Base-by-base conservation (phyloP, 1,140 invertebrate genomes). In the Meloidogyne floridensis region DNA sequence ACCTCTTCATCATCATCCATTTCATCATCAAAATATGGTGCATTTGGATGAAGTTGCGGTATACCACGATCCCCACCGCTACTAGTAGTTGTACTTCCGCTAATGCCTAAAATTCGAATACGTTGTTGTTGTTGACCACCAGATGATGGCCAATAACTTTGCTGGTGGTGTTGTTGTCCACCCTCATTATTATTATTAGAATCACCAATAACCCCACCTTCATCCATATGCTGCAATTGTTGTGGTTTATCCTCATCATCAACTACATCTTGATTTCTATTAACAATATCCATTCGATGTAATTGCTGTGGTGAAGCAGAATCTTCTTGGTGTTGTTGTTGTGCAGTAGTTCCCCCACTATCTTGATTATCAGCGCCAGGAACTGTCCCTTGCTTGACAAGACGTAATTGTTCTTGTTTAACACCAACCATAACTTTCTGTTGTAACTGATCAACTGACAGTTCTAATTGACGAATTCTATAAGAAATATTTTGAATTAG, bases 391-490 rank as follows among this genome's bases (percentile, higher is more conserved):
- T 84, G 15, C 81, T 84, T 83, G 15, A 83, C 69, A 15, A 77
- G 42, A 13, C 80, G 70, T 72, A 83, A 69, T 69, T 83, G 82
- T 42, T 75, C 69, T 53, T 77, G 70, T 42, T 83, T 83, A 42
- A 75, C 69, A 9, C 81, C 42, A 18, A 70, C 42, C 82, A 83
- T 73, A 10, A 83, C 18, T 69, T 83, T 83, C n/a, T 72, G 59
- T 20, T 83, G 82, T 51, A 84, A 56, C 71, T 82, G 43, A 7
- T 83, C 82, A 15, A 84, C 78, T n/a, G 69, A 69, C 15, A 84
- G 32, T 75, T 84, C 84, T n/a, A 84, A 73, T 53, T 84, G 83
- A n/a, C 77, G 77, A 72, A 84, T 84, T 32, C 84, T 86, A 42
- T 13, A 86, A 75, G 10, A 10, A 51, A 7, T 32, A 32, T 32